phyloP scores from a whole-genome alignment of 2,797 vertebrate genomes.

The Antrozous pallidus region DNA sequence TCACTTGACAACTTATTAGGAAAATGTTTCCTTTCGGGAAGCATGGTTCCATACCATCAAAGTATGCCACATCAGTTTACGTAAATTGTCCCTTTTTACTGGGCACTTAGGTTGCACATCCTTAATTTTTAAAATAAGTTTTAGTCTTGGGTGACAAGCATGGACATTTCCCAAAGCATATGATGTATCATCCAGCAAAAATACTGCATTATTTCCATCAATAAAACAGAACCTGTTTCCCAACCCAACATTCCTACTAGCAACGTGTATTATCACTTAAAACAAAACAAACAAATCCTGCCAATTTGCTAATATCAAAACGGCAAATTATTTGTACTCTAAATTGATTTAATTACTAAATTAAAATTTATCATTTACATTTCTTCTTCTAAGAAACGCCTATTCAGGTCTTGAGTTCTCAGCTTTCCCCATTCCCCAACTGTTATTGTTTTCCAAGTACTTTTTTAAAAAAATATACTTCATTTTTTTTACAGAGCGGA shows the following conservation, averaged over 20 bases:
- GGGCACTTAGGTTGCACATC: neutral
- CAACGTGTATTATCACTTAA: neutral
- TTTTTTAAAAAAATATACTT: neutral
- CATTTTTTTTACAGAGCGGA: too few relatives aligned
- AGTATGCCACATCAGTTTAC: neutral
- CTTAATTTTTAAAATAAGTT: neutral
- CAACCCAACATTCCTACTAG: neutral
- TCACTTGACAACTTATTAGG: neutral
- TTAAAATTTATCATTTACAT: neutral
- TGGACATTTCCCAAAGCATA: neutral
- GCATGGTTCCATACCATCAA: neutral
- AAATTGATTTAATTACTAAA: neutral
- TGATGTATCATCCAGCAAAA: neutral
- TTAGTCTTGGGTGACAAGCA: neutral
- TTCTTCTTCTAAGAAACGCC: neutral
- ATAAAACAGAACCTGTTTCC: neutral
- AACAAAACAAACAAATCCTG: neutral
- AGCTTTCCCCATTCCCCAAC: rapidly evolving
- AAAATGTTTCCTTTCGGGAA: neutral
- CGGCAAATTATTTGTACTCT: neutral
- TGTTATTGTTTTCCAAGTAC: neutral
- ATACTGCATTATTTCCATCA: neutral
- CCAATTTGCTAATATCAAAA: neutral
- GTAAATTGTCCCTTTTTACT: neutral
- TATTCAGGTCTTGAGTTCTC: neutral